Conservation (phyloP, 1,140 invertebrate genomes). For the Drosophila arizonae region DNA sequence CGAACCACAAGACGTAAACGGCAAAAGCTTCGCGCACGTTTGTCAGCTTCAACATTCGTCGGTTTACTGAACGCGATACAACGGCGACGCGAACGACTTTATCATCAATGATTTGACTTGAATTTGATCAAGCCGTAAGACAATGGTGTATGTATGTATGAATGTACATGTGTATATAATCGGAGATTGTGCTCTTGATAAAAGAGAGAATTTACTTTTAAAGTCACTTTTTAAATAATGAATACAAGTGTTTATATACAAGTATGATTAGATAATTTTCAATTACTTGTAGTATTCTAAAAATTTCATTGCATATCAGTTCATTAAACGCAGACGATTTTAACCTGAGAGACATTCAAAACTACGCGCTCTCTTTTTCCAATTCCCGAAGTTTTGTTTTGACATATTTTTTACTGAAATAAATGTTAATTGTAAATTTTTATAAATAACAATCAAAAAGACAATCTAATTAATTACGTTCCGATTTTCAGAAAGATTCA, state of each 20-base stretch:
- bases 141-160: not conserved
- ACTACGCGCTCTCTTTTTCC: not conserved
- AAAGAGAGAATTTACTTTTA: not conserved
- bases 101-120: conserved; percentile 35
- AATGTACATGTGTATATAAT: conserved; percentile 12
- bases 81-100: conserved; percentile 49
- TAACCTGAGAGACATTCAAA: not conserved
- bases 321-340: too few relatives aligned
- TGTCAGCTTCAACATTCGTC: conserved; percentile 70
- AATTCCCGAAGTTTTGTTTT: too few relatives aligned
- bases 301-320: too few relatives aligned
- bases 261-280: too few relatives aligned
- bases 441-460: too few relatives aligned
- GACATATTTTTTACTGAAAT: too few relatives aligned
- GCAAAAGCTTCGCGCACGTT: conserved; percentile 55
- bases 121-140: conserved; percentile 15
- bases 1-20: conserved; percentile 5
- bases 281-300: too few relatives aligned
- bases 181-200: not conserved
- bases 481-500: too few relatives aligned
- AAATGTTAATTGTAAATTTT: too few relatives aligned
- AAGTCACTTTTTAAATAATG: not conserved
- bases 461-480: too few relatives aligned
- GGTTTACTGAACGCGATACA: conserved; percentile 60
- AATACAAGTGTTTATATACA: too few relatives aligned